Percentiles rank a stretch among this genome's conserved stretches.
phyloP scores from a whole-genome alignment of 1,140 invertebrate species.

The Octopus sinensis region DNA sequence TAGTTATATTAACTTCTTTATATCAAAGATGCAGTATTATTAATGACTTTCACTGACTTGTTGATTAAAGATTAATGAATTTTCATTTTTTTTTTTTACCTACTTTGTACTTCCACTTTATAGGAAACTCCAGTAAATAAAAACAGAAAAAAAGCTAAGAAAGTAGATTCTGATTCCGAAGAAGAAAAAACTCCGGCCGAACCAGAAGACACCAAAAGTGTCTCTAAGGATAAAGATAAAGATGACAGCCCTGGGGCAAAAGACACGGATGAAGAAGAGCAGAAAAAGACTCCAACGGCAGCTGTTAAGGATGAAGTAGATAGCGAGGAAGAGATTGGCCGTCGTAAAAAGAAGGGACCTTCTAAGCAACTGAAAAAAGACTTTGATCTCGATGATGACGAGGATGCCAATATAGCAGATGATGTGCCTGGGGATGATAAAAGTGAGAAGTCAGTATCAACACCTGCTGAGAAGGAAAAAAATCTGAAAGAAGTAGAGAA shows the following conservation, averaged over 20 bases:
- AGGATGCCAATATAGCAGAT: constrained; percentile 25
- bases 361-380: too few relatives aligned
- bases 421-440: not conserved
- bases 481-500: not conserved
- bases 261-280: not conserved
- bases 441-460: not conserved
- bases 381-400: constrained; percentile 10
- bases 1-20: too few relatives aligned
- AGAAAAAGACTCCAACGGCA: too few relatives aligned
- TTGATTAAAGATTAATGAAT: not conserved
- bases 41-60: too few relatives aligned
- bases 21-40: too few relatives aligned
- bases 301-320: too few relatives aligned
- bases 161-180: constrained; percentile 38
- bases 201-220: not conserved
- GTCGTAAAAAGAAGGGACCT: too few relatives aligned
- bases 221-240: not conserved
- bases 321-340: too few relatives aligned
- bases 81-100: not conserved
- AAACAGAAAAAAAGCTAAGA: constrained; percentile 49
- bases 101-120: not conserved
- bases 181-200: constrained; percentile 52
- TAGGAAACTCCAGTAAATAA: constrained; percentile 9
- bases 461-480: not conserved
- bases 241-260: not conserved